Base-by-base conservation (phyloP, 2,888 invertebrate species). In the Incurvaria masculella region DNA sequence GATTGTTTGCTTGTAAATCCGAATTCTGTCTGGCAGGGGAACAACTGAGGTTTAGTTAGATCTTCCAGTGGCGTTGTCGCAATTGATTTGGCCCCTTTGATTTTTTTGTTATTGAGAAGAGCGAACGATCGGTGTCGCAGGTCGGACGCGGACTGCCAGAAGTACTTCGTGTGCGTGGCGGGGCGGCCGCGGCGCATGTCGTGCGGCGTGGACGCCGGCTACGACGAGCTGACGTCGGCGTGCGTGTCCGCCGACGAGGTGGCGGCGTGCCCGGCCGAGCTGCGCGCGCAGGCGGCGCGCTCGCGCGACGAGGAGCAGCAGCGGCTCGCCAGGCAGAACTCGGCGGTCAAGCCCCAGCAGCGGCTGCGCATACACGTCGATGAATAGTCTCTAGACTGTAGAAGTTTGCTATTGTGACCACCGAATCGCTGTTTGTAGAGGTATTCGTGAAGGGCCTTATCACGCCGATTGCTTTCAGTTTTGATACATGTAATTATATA, bases 201-300 rank as follows among this genome's bases (percentile, higher is more conserved):
- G 51, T 94, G 94, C 59, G 89, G 89, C 1, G 85, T 85, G 49
- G 88, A 87, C 53, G 80, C 82, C 19, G 93, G 88, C 2, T 94
- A 88, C 67, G 92, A 91, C 61, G 87, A 88, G 14, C 69, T 85
- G 41, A 83, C 81, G 1, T 83, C 83, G 45, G 70, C 82, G 23
- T 94, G 94, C 60, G 89, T 91, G 46, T 87, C 85, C 3, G 83
- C 87, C 45, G 90, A 89, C 56, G 88, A 91, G 64, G 89, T 93
- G 11, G 81, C 85, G 2, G 84, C 83, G 52, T 94, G 94, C 66
- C 84, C 83, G 45, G 52, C 55, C 39, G 72, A 72, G 41, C 62
- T 78, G 2, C 64, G 64, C 23, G 54, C 56, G 1, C 54, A 59
- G 0, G 74, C 74, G 0, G 66, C 68, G 2, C 56, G 57, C 6